phyloP scores from a whole-genome alignment of 1,140 invertebrate species.

The Belonocnema kinseyi region DNA sequence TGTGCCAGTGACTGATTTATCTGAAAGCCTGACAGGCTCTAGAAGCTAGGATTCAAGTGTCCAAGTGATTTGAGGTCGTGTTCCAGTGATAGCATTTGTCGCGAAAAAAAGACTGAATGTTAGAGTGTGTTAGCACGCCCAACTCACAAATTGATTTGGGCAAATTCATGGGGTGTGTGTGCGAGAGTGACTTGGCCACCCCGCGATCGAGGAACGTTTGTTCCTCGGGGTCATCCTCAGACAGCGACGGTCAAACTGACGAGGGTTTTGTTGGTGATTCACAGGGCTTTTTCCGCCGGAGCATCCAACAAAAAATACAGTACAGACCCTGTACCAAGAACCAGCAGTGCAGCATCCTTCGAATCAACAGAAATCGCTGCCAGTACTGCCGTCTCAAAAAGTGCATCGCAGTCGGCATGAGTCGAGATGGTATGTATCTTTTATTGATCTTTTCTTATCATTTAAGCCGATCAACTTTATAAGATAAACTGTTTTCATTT shows the following conservation, averaged over 20 bases:
- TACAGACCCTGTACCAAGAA: slow-evolving; percentile 98
- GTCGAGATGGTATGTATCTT: slow-evolving; percentile 92
- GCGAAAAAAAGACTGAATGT: background rate
- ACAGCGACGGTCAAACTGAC: slow-evolving; percentile 71
- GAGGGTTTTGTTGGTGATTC: slow-evolving; percentile 75
- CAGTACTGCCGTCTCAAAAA: slow-evolving; percentile 98
- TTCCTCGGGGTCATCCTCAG: slow-evolving; percentile 70
- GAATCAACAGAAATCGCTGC: slow-evolving; percentile 97
- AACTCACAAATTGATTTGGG: slow-evolving; percentile 1
- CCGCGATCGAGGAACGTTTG: slow-evolving; percentile 70
- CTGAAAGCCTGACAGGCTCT: background rate
- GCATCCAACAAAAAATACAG: slow-evolving; percentile 98
- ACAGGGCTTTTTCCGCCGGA: slow-evolving; percentile 89
- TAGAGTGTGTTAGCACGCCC: background rate
- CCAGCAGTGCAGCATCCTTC: slow-evolving; percentile 96
- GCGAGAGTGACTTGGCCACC: slow-evolving; percentile 67
- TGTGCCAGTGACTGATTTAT: background rate
- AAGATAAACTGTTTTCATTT: too few species aligned
- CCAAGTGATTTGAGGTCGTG: too few species aligned
- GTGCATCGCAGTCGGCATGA: slow-evolving; percentile 99
- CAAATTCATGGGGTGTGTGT: slow-evolving; percentile 74
- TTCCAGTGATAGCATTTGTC: slow-evolving; percentile 1
- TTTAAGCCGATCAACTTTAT: slow-evolving; percentile 1
- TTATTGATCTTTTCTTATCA: background rate
- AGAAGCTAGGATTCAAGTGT: background rate